Evolutionary conservation across 1,140 invertebrate genomes (phyloP), one percentile per base, ranked within the genome.

Genomic region (Musca vetustissima): DNA sequence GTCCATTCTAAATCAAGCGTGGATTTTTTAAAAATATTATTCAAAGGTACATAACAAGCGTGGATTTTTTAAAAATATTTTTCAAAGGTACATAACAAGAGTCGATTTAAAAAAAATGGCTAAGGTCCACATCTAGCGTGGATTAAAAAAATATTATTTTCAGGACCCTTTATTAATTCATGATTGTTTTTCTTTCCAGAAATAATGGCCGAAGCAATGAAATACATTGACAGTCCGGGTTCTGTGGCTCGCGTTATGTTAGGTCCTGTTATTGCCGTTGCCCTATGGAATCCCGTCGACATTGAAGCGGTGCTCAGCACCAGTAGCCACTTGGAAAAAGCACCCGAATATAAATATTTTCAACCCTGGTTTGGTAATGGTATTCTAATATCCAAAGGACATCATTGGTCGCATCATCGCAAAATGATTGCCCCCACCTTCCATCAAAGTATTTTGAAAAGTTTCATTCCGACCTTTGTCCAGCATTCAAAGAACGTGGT

Each of bases 341-440:
- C 89, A 0, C 69, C 84, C 0, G 89, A 92, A 83, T 93, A 93
- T 76, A 86, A 87, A 69, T 93, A 91, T 76, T 91, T 97, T 70
- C 89, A 93, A 75, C 92, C 92, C 1, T 96, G 93, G 93, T 85
- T 96, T 17, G 93, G 93, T 15, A 88, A 93, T 72, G 93, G 93
- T 66, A 83, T 95, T 0, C 84, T 95, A 0, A 93, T 93, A 15
- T 92, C 89, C 66, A 87, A 85, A 17, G 90, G 92, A 43, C 86
- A 89, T 53, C 93, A 94, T 84, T 96, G 94, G 94, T 84, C 87
- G 17, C 85, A 83, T 0, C 89, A 94, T 71, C 84, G 94, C 3
- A 96, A 94, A 83, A 86, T 96, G 72, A 89, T 97, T 53, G 95
- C 94, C 0, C 95, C 95, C 0, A 91, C 94, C 1, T 97, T 97